phyloP scores from a whole-genome alignment of 1,140 invertebrate species.

The Stegodyphus dumicola region DNA sequence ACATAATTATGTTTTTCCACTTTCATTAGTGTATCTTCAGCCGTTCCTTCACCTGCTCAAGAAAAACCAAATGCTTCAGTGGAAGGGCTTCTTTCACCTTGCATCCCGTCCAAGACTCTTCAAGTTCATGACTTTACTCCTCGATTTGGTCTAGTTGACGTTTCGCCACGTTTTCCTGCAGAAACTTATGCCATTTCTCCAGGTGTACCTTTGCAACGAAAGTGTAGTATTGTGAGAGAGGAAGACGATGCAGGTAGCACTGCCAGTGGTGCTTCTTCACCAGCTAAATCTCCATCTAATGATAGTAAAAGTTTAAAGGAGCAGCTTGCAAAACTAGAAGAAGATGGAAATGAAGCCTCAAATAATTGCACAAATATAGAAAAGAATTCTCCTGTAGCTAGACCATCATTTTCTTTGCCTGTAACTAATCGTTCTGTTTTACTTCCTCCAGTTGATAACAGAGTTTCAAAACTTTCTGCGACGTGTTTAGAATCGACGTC shows the following conservation, averaged over 20 bases:
- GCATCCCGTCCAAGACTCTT: constrained; percentile 46
- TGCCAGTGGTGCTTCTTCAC: constrained; percentile 50
- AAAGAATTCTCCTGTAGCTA: background rate
- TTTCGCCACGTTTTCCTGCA: constrained; percentile 22
- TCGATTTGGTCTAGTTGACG: constrained; percentile 15
- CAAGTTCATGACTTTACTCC: constrained; percentile 43
- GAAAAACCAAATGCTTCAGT: constrained; percentile 54
- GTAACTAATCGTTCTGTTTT: constrained; percentile 30
- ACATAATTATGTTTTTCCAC: background rate
- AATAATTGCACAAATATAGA: background rate
- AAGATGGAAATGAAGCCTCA: constrained; percentile 26
- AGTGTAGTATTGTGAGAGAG: constrained; percentile 89
- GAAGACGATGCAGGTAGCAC: constrained; percentile 69
- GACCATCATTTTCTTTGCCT: constrained; percentile 11
- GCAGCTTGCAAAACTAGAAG: constrained; percentile 47
- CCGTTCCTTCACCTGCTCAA: constrained; percentile 62
- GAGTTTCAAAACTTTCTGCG: background rate
- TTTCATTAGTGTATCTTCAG: constrained; percentile 52
- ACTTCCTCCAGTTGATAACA: background rate
- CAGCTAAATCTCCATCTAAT: constrained; percentile 45
- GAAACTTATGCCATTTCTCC: constrained; percentile 14
- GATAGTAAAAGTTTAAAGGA: constrained; percentile 25
- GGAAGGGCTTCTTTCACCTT: constrained; percentile 57
- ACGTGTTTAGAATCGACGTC: background rate
- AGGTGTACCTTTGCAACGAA: constrained; percentile 73